Conservation (phyloP, 2,888 invertebrate genomes). For the Eucera pruinosa region DNA sequence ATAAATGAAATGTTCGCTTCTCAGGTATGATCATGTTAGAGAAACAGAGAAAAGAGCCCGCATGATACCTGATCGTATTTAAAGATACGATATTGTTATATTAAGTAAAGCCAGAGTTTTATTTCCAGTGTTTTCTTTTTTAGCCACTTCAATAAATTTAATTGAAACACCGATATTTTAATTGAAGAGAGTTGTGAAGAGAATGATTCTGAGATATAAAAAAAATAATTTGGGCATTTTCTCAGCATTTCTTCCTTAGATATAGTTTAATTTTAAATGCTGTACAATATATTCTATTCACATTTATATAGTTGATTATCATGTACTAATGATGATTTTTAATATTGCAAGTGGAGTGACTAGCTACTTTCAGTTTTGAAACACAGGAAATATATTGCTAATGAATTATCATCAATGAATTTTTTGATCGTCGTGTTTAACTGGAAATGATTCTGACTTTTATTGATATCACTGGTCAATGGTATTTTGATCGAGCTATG, state of each 20-base stretch:
- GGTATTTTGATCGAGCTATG: conserved; percentile 54
- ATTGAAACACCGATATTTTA: neutral
- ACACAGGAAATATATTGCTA: neutral
- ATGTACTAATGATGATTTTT: neutral
- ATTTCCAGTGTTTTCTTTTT: conserved; percentile 54
- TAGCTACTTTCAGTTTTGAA: neutral
- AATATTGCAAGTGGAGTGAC: neutral
- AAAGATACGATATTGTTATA: conserved; percentile 38
- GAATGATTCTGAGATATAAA: neutral
- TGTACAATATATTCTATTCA: conserved; percentile 9
- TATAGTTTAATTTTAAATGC: conserved; percentile 13
- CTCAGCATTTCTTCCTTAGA: neutral
- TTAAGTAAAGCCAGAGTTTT: conserved; percentile 58
- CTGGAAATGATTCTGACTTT: conserved; percentile 65
- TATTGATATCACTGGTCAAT: conserved; percentile 42
- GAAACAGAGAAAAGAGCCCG: conserved; percentile 38
- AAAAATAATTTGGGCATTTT: conserved; percentile 21
- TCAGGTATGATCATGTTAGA: conserved; percentile 62
- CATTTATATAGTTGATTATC: conserved; percentile 15
- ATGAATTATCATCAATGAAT: conserved; percentile 14
- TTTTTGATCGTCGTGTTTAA: conserved; percentile 15
- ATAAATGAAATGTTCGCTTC: conserved; percentile 59
- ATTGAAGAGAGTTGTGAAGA: neutral
- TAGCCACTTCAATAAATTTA: conserved; percentile 7
- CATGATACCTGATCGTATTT: conserved; percentile 35